Evolutionary conservation across 2,888 invertebrate genomes (phyloP).

Genomic region (Hemistola chrysoprasaria): DNA sequence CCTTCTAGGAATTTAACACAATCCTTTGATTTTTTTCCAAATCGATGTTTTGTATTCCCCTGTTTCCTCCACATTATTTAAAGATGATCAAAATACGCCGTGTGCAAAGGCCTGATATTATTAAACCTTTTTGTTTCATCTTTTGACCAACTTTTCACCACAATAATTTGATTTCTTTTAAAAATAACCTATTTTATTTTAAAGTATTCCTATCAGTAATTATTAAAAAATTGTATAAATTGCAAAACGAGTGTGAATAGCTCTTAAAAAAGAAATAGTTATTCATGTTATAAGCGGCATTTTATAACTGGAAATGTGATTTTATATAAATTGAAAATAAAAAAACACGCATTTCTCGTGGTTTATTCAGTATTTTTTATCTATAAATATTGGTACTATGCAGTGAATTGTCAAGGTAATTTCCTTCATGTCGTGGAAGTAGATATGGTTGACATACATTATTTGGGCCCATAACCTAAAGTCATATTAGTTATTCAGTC

Average conservation of each 20-base stretch:
- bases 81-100: constrained; percentile 2
- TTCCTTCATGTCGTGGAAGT: too few species aligned
- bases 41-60: too few species aligned
- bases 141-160: too few species aligned
- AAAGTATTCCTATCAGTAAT: constrained; percentile 17
- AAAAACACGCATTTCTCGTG: constrained; percentile 38
- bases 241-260: constrained; percentile 24
- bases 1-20: too few species aligned
- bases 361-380: constrained; percentile 25
- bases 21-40: too few species aligned
- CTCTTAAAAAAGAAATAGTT: constrained; percentile 51
- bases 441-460: too few species aligned
- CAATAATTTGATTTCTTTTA: too few species aligned
- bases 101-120: constrained; percentile 10
- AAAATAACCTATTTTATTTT: too few species aligned
- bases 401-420: constrained; percentile 15
- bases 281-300: constrained; percentile 50
- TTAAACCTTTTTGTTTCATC: too few species aligned
- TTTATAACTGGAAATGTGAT: constrained; percentile 47
- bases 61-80: too few species aligned
- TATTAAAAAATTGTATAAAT: constrained; percentile 32
- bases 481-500: too few species aligned
- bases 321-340: constrained; percentile 59
- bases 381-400: background rate
- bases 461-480: too few species aligned